Percentiles rank a stretch among this genome's conserved stretches.
Conservation (phyloP, 2,888 invertebrate species). For the Anthoptus insignis region DNA sequence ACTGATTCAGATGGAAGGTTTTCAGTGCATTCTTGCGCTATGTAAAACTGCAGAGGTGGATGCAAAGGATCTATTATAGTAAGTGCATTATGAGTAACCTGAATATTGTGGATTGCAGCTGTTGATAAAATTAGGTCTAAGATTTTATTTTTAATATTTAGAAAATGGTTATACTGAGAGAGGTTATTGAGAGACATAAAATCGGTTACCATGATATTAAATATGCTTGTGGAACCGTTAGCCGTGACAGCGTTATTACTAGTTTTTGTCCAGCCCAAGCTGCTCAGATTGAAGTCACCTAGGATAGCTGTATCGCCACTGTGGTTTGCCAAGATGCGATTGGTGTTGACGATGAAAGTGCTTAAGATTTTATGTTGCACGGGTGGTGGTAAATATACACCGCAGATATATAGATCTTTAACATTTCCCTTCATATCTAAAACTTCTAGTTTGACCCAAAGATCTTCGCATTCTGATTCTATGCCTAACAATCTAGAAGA, state of each 20-base stretch:
- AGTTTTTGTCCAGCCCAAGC: not conserved
- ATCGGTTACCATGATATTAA: not conserved
- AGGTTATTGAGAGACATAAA: not conserved
- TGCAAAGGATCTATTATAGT: conserved; percentile 18
- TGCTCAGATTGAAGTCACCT: not conserved
- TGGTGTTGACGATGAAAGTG: not conserved
- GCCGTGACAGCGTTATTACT: not conserved
- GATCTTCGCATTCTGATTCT: not conserved
- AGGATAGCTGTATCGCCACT: not conserved
- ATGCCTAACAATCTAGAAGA: not conserved
- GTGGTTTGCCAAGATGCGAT: not conserved
- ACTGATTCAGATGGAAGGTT: not conserved
- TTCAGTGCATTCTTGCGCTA: not conserved
- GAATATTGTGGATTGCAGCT: no score
- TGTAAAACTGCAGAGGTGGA: conserved; percentile 22
- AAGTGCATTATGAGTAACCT: conserved; percentile 14
- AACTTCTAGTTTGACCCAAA: not conserved
- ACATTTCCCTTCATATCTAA: not conserved
- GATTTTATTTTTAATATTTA: conserved; percentile 17
- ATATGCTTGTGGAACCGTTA: not conserved
- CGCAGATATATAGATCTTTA: not conserved
- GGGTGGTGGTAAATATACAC: not conserved
- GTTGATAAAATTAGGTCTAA: conserved; percentile 26
- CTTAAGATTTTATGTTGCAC: not conserved
- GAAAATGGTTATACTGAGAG: conserved; percentile 5